Evolutionary conservation across 1,140 invertebrate species (phyloP).

Genomic region (Riptortus pedestris): DNA sequence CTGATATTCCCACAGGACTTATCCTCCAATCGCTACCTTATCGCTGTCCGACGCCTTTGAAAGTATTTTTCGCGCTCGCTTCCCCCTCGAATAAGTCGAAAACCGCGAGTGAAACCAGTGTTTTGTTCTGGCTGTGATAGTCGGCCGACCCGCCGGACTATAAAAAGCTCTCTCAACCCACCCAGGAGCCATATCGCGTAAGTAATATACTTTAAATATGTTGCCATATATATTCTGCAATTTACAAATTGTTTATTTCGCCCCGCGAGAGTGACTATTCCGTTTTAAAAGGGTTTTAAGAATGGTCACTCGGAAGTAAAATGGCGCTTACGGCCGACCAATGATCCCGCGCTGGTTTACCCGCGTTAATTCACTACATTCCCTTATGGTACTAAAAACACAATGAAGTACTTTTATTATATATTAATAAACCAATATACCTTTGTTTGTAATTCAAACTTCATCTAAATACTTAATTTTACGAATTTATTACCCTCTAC

Average conservation of each 20-base stretch:
- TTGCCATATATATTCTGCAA: not conserved
- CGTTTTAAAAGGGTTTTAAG: not conserved
- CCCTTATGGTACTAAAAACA: not conserved
- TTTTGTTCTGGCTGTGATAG: too few relatives aligned
- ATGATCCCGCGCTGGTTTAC: not conserved
- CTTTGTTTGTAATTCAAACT: not conserved
- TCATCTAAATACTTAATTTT: not conserved
- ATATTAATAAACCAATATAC: not conserved
- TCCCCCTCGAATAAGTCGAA: too few relatives aligned
- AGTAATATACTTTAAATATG: not conserved
- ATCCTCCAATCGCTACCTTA: not conserved
- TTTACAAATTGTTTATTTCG: not conserved
- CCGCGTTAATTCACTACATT: not conserved
- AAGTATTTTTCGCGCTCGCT: not conserved
- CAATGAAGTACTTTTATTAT: not conserved
- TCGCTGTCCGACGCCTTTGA: not conserved
- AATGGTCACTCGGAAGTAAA: not conserved
- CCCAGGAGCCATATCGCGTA: not conserved
- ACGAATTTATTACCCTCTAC: not conserved
- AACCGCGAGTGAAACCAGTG: too few relatives aligned
- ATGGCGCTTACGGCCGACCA: not conserved
- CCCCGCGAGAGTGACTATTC: not conserved
- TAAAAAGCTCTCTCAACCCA: not conserved
- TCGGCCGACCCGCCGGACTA: not conserved
- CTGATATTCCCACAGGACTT: too few relatives aligned